These are phyloP conservation scores for Aphaenogaster ashmeadi DNA, from an alignment of 1,140 invertebrate genomes.

Conservation along the genomic window DNA sequence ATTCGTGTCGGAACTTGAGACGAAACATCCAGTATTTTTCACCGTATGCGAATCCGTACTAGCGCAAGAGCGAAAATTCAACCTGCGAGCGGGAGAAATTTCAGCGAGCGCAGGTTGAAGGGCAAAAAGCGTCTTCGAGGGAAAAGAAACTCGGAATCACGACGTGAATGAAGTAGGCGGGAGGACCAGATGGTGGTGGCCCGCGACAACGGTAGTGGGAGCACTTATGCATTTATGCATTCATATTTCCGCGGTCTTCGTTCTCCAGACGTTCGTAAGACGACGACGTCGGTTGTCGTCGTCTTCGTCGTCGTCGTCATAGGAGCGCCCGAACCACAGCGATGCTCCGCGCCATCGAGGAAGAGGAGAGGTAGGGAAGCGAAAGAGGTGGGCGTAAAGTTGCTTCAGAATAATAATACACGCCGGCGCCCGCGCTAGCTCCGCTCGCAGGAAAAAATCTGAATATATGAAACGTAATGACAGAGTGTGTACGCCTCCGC, in stretches of 20 bases:
- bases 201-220: constrained; percentile 76
- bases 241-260: constrained; percentile 86
- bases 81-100: constrained; percentile 29
- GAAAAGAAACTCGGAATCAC: constrained; percentile 74
- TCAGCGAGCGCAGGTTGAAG: constrained; percentile 57
- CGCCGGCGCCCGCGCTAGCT: constrained; percentile 78
- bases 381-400: constrained; percentile 83
- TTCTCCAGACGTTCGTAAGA: constrained; percentile 81
- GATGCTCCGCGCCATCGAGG: constrained; percentile 60
- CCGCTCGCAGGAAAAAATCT: constrained; percentile 85
- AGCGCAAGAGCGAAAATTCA: constrained; percentile 21
- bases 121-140: constrained; percentile 63
- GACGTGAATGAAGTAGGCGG: constrained; percentile 69
- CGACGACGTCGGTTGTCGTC: constrained; percentile 74
- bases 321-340: constrained; percentile 72
- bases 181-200: constrained; percentile 73
- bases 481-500: constrained; percentile 80
- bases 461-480: constrained; percentile 88
- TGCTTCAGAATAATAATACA: constrained; percentile 88
- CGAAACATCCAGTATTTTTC: constrained; percentile 24
- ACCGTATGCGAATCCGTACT: background rate
- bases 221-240: constrained; percentile 88
- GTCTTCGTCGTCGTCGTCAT: constrained; percentile 65
- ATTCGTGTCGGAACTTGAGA: background rate
- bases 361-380: constrained; percentile 60